Evolutionary conservation across 1,140 invertebrate species (phyloP).

Genomic region (Drosophila azteca): DNA sequence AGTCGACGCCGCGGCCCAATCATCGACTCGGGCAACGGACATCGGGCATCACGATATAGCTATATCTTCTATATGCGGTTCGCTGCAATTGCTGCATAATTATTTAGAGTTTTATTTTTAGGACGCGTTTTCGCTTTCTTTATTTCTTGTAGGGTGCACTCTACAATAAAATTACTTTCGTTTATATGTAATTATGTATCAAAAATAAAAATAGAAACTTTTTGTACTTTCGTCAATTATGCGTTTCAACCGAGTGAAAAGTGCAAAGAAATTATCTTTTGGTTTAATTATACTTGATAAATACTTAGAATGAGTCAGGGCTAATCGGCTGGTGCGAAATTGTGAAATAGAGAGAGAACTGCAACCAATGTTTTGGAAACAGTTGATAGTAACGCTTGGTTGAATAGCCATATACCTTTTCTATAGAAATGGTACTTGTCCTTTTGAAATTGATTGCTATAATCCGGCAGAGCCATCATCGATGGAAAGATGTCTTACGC

Average conservation of each 20-base stretch:
- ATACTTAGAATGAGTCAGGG: conserved; percentile 16
- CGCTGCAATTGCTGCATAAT: conserved; percentile 42
- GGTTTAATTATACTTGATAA: conserved; percentile 13
- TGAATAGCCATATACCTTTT: no score
- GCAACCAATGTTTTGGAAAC: no score
- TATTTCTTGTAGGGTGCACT: conserved; percentile 28
- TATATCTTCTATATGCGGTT: conserved; percentile 42
- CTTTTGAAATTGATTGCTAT: no score
- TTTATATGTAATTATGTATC: conserved; percentile 27
- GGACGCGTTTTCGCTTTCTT: conserved; percentile 32
- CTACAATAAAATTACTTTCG: conserved; percentile 39
- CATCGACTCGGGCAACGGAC: neutral
- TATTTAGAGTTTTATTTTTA: conserved; percentile 33
- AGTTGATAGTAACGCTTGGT: no score
- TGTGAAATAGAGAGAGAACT: no score
- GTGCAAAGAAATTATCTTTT: conserved; percentile 13
- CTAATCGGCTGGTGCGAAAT: neutral
- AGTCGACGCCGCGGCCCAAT: conserved; percentile 50
- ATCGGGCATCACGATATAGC: conserved; percentile 18
- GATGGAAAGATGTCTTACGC: no score
- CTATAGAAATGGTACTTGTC: no score
- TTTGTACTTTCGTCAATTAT: conserved; percentile 67
- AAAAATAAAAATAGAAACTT: conserved; percentile 55
- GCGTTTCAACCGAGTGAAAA: conserved; percentile 1
- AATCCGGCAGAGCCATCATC: no score